Evolutionary conservation across 2,888 invertebrate genomes (phyloP), one percentile per base, ranked within the genome.

Genomic region (Andrena hattorfiana): DNA sequence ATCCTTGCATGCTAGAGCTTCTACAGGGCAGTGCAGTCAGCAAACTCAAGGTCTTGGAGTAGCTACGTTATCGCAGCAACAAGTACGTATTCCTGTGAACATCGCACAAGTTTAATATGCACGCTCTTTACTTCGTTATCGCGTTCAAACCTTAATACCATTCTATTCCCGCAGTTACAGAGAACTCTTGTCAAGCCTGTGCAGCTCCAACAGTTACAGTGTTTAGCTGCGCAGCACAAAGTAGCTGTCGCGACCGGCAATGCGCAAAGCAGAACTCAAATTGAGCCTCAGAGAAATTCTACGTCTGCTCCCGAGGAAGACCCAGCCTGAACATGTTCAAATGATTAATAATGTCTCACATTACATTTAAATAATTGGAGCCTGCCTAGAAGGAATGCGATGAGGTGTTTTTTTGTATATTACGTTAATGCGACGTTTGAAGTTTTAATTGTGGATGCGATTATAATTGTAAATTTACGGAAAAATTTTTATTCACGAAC

Each of bases 191-290:
- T 91, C 42, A 90, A 90, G 75, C 90, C 90, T 79, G 90, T 89
- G 75, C 88, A 94, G 89, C 89, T 94, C 74, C 94, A 94, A 82
- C 94, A 94, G 79, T 85, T 94, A 56, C 94, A 94, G 77, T 93
- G 93, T 87, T 86, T 94, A 80, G 93, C 93, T 68, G 93, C 93
- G 56, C 94, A 94, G 81, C 93, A 93, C 81, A 94, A 94, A 86
- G 91, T 93, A 20, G 87, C 91, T 35, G 92, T 92, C 35, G 92
- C 91, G 23, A 89, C 92, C 26, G 92, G 90, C 70, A 93, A 91
- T 82, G 89, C 93, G 68, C 90, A 90, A 80, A 91, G 78, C 76
- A 90, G 93, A 83, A 91, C 93, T 60, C 94, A 93, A 89, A 90
- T 93, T 62, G 93, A 93, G 86, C 85, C 92, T 66, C 92, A 93